phyloP scores from a whole-genome alignment of 2,888 invertebrate species.

The Anagyrus pseudococci region DNA sequence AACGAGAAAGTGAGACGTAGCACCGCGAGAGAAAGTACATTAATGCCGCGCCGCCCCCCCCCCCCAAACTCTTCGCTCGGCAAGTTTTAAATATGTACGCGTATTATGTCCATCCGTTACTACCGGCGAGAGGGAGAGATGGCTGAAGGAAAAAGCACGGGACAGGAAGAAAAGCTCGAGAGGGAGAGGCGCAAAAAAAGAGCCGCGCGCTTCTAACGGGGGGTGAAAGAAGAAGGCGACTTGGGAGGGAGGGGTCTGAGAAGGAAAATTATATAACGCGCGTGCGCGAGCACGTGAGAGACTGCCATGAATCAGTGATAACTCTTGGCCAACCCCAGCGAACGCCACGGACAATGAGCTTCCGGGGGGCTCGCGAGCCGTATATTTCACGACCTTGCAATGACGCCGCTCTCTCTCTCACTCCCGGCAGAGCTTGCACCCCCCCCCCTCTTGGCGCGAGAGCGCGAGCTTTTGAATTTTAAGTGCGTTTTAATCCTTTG shows the following conservation, averaged over 20 bases:
- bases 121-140: not conserved
- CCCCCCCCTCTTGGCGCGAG: too few species aligned
- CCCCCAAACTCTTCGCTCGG: too few species aligned
- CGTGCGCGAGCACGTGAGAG: conserved; percentile 11
- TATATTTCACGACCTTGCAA: conserved; percentile 38
- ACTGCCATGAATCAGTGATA: conserved; percentile 34
- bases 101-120: conserved; percentile 10
- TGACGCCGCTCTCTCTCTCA: too few species aligned
- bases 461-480: conserved; percentile 37
- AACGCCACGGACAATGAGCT: conserved; percentile 31
- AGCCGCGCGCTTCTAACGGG: too few species aligned
- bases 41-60: not conserved
- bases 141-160: not conserved
- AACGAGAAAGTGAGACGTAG: not conserved
- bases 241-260: not conserved
- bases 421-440: too few species aligned
- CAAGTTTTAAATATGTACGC: conserved; percentile 16
- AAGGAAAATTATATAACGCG: conserved; percentile 18
- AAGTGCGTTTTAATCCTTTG: conserved; percentile 38
- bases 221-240: not conserved
- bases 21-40: conserved; percentile 1
- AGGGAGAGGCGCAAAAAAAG: not conserved
- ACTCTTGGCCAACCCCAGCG: conserved; percentile 5
- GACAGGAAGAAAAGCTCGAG: not conserved
- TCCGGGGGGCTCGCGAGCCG: conserved; percentile 23